Evolutionary conservation across 2,888 invertebrate genomes (phyloP), one percentile per base, ranked within the genome.

Genomic region (Mimachlamys varia): DNA sequence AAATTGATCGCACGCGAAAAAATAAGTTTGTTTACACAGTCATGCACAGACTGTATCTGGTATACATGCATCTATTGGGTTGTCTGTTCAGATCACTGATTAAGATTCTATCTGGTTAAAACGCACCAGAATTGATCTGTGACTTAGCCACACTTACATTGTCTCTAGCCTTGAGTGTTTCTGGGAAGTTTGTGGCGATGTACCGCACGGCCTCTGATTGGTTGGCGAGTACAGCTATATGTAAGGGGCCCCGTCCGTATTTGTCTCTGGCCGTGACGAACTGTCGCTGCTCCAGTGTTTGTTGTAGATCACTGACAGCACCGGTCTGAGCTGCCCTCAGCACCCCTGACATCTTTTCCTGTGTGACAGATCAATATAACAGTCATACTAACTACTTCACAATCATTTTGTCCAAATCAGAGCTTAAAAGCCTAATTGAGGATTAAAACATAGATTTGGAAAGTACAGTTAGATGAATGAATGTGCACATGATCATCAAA

Each of bases 211-310:
- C 92, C 22, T 94, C 94, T 53, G 90, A 91, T 38, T 94, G 92
- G 7, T 94, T 94, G 15, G 91, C 91, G 50, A 95, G 90, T 0
- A 95, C 93, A 19, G 95, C 95, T 89, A 94, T 89, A 90, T 95
- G 95, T 55, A 95, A 91, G 7, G 94, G 95, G 55, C 94, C 93
- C 76, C 94, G 93, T 0, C 95, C 95, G 44, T 90, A 89, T n/a
- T 88, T 88, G 90, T 95, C 95, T 88, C 93, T 94, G 27, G 94
- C 93, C 12, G 89, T 22, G 0, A 93, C 94, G 27, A 95, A 87
- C 49, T 93, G 93, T 89, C 93, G 94, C 33, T 92, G 89, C 33
- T 94, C 94, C 22, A 95, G 62, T 17, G 92, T 91, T 55, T 93
- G 93, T 88, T 93, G 89, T 49, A 94, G 90, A 37, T 94, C 93